Evolutionary conservation across 2,888 invertebrate genomes (phyloP).

Genomic region (Trissoscelio sp.): DNA sequence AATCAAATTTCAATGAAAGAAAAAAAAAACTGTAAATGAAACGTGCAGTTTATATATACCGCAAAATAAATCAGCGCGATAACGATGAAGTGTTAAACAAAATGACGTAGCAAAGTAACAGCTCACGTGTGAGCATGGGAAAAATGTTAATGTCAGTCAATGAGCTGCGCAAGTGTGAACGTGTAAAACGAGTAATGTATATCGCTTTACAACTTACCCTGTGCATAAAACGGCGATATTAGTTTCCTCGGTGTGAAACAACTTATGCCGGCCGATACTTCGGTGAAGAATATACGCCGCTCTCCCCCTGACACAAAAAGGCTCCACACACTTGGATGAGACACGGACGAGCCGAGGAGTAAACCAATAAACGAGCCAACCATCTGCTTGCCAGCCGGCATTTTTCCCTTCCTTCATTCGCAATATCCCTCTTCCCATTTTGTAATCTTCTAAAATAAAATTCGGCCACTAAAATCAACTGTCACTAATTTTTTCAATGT

Average conservation of each 20-base stretch:
- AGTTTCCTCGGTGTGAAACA: slow-evolving; percentile 65
- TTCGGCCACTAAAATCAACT: no score
- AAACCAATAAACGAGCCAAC: slow-evolving; percentile 83
- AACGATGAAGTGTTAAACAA: not conserved
- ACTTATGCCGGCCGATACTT: slow-evolving; percentile 61
- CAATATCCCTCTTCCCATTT: slow-evolving; percentile 74
- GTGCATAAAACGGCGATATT: slow-evolving; percentile 70
- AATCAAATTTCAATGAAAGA: no score
- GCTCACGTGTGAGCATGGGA: slow-evolving; percentile 5
- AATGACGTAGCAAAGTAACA: not conserved
- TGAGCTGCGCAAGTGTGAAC: slow-evolving; percentile 40
- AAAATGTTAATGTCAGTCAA: slow-evolving; percentile 33
- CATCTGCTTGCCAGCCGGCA: slow-evolving; percentile 83
- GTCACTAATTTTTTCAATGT: no score
- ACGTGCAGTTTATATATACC: no score
- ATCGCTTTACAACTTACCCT: slow-evolving; percentile 70
- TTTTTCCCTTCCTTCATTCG: slow-evolving; percentile 73
- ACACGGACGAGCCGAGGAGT: slow-evolving; percentile 80
- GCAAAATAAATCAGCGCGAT: not conserved
- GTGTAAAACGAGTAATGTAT: slow-evolving; percentile 59
- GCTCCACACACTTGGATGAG: slow-evolving; percentile 71
- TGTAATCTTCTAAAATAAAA: slow-evolving; percentile 81
- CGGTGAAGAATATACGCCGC: slow-evolving; percentile 61
- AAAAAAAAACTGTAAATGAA: no score
- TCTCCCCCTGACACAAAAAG: slow-evolving; percentile 68